phyloP scores from a whole-genome alignment of 2,797 vertebrate species.

The Etheostoma perlongum region DNA sequence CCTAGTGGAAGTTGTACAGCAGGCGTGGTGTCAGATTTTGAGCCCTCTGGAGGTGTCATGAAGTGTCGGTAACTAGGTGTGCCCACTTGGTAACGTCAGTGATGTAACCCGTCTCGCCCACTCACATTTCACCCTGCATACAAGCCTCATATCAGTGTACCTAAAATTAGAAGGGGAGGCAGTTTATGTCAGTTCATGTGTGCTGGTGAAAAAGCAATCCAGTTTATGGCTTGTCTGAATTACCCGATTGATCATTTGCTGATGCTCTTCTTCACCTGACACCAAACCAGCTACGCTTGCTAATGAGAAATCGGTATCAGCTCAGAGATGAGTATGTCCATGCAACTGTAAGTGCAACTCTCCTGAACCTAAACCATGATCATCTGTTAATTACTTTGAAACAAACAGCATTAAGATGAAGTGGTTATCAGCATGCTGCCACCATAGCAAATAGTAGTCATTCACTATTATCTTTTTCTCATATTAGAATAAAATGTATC shows the following conservation, averaged over 20 bases:
- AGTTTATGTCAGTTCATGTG: conserved; percentile 22
- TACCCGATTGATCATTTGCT: conserved; percentile 30
- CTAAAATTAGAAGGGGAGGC: conserved; percentile 19
- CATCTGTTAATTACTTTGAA: background rate
- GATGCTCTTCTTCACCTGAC: conserved; percentile 32
- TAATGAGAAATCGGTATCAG: conserved; percentile 12
- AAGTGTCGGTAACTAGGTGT: conserved; percentile 45
- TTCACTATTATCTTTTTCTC: conserved; percentile 3
- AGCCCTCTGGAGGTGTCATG: conserved; percentile 32
- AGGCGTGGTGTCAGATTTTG: conserved; percentile 9
- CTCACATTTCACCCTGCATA: conserved; percentile 21
- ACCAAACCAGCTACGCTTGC: conserved; percentile 8
- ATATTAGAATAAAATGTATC: conserved; percentile 23
- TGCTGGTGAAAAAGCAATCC: conserved; percentile 31
- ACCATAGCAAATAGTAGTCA: background rate
- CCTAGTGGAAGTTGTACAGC: conserved; percentile 18
- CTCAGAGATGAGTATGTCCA: background rate
- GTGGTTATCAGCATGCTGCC: background rate
- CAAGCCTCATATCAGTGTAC: background rate
- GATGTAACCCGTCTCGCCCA: conserved; percentile 27
- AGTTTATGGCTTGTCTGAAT: conserved; percentile 35
- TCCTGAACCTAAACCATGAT: background rate
- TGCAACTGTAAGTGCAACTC: background rate
- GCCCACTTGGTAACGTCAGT: conserved; percentile 50
- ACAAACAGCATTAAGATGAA: background rate